Base-by-base conservation (phyloP, 1,140 invertebrate species). In the Bactericera cockerelli region DNA sequence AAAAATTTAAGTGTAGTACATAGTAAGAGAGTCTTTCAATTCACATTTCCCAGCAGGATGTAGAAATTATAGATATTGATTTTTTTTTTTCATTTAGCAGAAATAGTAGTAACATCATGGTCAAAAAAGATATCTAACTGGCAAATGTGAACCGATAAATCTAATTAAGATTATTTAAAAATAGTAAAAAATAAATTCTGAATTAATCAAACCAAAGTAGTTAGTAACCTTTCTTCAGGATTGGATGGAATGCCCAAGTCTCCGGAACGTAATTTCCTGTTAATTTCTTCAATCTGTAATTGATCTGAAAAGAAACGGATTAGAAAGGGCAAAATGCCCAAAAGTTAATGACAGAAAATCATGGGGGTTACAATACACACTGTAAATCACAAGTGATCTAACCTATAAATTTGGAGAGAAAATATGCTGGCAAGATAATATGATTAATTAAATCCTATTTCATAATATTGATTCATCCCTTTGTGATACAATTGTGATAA, bases 211-310 rank as follows among this genome's bases (percentile, higher is more conserved):
- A 62, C 55, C 55, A 56, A 49, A n/a, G 22, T 6, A 49, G 42
- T 49, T 49, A 49, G 42, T 49, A 49, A 96, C 93, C 93, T 95
- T 86, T 97, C 91, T 81, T 98, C 93, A 67, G 90, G 86, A 80
- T 96, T 96, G 74, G 86, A 76, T 67, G 94, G 86, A 75, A 98
- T 98, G 74, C 93, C 94, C 70, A 98, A 83, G 76, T 98, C 93
- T 67, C 93, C 93, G 63, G 90, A 94, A 69, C 93, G 85, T 70
- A 98, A 81, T 76, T 95, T 93, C 73, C 93, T 84, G 78, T 86
- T 93, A 73, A 97, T 88, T 81, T 98, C 93, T 81, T 98, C 94
- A 74, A 98, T 98, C 81, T 98, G 93, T 73, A 99, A 88, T 83
- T 98, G 94, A 80, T 96, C 93, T 97, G 89, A 77, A 90, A 93